Base-by-base conservation (phyloP, 1,140 invertebrate species). In the Berghia stephanieae region DNA sequence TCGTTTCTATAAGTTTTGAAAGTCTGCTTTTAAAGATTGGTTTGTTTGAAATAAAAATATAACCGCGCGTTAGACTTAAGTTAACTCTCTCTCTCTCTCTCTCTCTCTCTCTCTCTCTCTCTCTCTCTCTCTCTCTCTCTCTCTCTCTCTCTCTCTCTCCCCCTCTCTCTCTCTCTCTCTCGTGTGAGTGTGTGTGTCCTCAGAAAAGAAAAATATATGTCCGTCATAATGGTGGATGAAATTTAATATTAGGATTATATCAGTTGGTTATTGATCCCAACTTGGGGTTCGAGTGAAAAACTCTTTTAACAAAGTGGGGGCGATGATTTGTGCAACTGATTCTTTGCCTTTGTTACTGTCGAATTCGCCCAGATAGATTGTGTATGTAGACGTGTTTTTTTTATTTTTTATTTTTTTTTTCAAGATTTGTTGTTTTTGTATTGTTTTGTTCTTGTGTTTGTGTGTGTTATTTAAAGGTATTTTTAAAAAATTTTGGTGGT, bases 101-200 rank as follows among this genome's bases (percentile, higher is more conserved):
- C 42, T 68, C 10, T 68, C 27, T 27, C n/a, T 10, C 1, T 68
- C 36, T 68, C 6, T 34, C 31, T 68, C 6, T 42, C 31, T 38
- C 38, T 21, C 21, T 38, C 6, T 38, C 67, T 18, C 31, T 46
- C 40, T 42, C 34, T n/a, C 21, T 21, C 21, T 60, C 55, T 60
- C 21, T 60, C 4, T 60, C 55, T 68, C 31, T 34, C 31, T 10
- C 66, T 68, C n/a, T 34, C 36, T 42, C 21, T 70, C 36, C 43
- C 6, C 31, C 6, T 70, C 21, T 44, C 63, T 67, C 27, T 67
- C 27, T 67, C 63, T 67, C 63, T 67, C 63, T 67, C 63, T 67
- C 4, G 55, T 60, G 24, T 60, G 34, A 6, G 8, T 21, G 24
- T 60, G 24, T 60, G 21, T 60, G 4, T 60, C 4, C 21, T 60